Base-by-base conservation (phyloP, 2,888 invertebrate species). In the Dromius quadrimaculatus region DNA sequence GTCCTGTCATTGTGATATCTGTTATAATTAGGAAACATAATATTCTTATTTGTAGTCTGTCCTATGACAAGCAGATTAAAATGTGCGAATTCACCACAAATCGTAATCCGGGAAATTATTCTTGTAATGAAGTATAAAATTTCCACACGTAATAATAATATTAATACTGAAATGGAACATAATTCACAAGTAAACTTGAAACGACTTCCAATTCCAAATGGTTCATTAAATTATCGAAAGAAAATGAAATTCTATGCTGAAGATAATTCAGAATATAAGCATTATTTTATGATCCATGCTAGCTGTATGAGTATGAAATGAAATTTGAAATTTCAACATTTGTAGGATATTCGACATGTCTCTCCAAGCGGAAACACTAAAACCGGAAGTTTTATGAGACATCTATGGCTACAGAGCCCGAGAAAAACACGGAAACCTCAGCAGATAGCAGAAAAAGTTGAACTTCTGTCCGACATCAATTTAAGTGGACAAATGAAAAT, bases 401-500 rank as follows among this genome's bases (percentile, higher is more conserved):
- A 64, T 64, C 41, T 45, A 45, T 17, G 20, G 63, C 63, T 28
- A 9, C 63, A 17, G 45, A 32, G 20, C 38, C 3, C 28, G 28
- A 54, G 59, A 59, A 59, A n/a, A 59, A 36, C 36, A 59, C 36
- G 36, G 36, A 59, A 59, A 59, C 15, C 36, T 36, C 20, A 32
- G 57, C 59, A 34, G 13, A 15, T 28, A 64, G 64, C 45, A 23
- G 20, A 64, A 64, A 19, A 63, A 64, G 64, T 64, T 32, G 64
- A 64, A 64, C 47, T 62, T 38, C 23, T 57, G 28, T 62, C 43
- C 36, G 38, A 65, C 65, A 65, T 65, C 65, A 65, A 65, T 65
- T 65, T 65, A 38, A 65, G 65, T 65, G 65, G 65, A 65, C 65
- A 65, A 65, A 65, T 65, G 65, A 65, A 65, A 65, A 65, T 65